Conservation (phyloP, 2,113 vertebrate species). For the Cyanistes caeruleus region DNA sequence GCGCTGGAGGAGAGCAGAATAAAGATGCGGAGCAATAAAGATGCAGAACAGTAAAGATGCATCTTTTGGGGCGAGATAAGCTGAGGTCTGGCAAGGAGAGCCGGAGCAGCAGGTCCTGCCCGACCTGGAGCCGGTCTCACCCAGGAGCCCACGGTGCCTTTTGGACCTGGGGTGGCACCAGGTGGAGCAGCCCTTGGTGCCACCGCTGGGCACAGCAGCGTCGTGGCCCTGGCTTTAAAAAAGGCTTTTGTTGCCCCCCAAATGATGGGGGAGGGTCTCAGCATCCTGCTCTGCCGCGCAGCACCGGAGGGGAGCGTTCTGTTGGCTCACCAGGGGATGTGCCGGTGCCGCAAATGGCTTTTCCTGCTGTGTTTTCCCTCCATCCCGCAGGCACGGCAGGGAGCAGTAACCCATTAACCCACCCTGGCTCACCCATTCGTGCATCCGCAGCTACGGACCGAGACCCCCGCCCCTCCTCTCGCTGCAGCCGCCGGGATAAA, state of each 20-base stretch:
- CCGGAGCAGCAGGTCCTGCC: constrained; percentile 42
- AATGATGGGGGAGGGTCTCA: not conserved
- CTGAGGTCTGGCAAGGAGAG: constrained; percentile 27
- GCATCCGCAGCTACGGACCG: fast-evolving
- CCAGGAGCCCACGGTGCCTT: not conserved
- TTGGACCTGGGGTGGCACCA: not conserved
- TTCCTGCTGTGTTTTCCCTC: not conserved
- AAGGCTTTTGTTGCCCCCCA: not conserved
- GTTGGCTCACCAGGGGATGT: not conserved
- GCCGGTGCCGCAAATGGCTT: not conserved
- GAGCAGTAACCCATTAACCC: not conserved
- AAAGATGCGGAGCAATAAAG: not conserved
- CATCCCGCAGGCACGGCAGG: fast-evolving
- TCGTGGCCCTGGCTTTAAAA: not conserved
- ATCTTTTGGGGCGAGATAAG: not conserved
- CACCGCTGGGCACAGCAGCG: not conserved
- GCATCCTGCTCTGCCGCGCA: not conserved
- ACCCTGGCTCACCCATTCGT: not conserved
- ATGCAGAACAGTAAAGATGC: not conserved
- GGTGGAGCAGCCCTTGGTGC: not conserved
- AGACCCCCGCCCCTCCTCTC: not conserved
- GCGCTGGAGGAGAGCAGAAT: not conserved
- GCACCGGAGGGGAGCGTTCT: fast-evolving
- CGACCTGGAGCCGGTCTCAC: not conserved
- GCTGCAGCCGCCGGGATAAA: not conserved